These are phyloP conservation scores for Siderastrea radians DNA, from an alignment of 92 coral and sea anemone species.

Conservation along the genomic window DNA sequence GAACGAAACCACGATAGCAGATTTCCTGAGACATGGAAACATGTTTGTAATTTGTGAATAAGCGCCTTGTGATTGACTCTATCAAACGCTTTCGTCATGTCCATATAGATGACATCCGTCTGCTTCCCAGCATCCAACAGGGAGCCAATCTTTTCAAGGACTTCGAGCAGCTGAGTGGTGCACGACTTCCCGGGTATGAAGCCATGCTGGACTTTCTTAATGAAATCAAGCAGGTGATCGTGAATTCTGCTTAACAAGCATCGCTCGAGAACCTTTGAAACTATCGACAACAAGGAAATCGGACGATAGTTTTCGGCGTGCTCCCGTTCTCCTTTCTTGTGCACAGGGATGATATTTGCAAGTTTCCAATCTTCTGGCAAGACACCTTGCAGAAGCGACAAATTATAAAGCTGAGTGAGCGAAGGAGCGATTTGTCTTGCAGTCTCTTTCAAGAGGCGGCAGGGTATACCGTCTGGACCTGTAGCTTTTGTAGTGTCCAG, in stretches of 20 bases:
- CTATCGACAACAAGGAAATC: conserved; percentile 52
- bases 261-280: conserved; percentile 64
- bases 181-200: too few species aligned
- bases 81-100: too few species aligned
- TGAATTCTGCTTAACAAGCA: conserved; percentile 47
- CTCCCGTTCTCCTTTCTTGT: conserved; percentile 55
- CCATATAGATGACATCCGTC: too few species aligned
- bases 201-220: too few species aligned
- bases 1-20: too few species aligned
- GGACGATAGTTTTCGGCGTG: conserved; percentile 74
- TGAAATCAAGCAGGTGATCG: too few species aligned
- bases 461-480: conserved; percentile 46
- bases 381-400: conserved; percentile 49
- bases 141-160: too few species aligned
- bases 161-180: too few species aligned
- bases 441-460: conserved; percentile 52
- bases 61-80: too few species aligned
- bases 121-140: too few species aligned
- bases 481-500: conserved; percentile 41
- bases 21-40: too few species aligned
- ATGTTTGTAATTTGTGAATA: too few species aligned
- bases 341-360: conserved; percentile 70
- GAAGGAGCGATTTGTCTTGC: conserved; percentile 44
- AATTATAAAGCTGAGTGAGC: conserved; percentile 34
- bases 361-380: conserved; percentile 64